phyloP scores from a whole-genome alignment of 92 coral and sea anemone species.

The Palythoa grandis region DNA sequence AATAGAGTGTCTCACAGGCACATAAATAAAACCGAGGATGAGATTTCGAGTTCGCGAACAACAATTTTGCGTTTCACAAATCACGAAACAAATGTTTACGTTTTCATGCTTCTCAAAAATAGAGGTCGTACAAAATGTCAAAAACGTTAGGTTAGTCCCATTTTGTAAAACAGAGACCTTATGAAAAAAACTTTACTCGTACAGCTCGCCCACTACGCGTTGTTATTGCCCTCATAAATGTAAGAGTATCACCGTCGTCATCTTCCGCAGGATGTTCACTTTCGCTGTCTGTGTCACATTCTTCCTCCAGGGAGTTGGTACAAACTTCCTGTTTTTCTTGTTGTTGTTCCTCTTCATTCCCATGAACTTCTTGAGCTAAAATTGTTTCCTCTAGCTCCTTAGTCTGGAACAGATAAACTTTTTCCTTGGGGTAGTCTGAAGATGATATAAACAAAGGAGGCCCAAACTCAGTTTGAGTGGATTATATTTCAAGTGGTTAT shows the following conservation, averaged over 20 bases:
- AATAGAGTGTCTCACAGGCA: too few relatives aligned
- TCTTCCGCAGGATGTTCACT: neutral
- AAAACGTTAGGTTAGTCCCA: neutral
- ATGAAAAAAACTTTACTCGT: neutral
- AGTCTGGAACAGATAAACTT: too few relatives aligned
- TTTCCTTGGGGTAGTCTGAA: too few relatives aligned
- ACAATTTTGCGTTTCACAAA: neutral
- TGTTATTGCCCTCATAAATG: neutral
- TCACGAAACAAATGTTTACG: neutral
- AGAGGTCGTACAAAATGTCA: too few relatives aligned
- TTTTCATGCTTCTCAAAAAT: too few relatives aligned
- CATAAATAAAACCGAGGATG: too few relatives aligned
- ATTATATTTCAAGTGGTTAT: too few relatives aligned
- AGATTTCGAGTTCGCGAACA: neutral
- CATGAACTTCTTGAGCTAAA: too few relatives aligned
- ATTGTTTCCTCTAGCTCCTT: too few relatives aligned
- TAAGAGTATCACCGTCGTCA: neutral
- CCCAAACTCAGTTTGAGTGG: too few relatives aligned
- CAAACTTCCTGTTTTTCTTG: slow-evolving; percentile 15
- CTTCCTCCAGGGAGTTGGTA: slow-evolving; percentile 36
- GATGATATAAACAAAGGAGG: too few relatives aligned
- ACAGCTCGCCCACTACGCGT: neutral
- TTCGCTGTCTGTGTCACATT: slow-evolving; percentile 34
- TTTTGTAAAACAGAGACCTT: too few relatives aligned
- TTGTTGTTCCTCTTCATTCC: slow-evolving; percentile 8